phyloP scores from a whole-genome alignment of 2,113 vertebrate species.

The Megaceryle torquata region DNA sequence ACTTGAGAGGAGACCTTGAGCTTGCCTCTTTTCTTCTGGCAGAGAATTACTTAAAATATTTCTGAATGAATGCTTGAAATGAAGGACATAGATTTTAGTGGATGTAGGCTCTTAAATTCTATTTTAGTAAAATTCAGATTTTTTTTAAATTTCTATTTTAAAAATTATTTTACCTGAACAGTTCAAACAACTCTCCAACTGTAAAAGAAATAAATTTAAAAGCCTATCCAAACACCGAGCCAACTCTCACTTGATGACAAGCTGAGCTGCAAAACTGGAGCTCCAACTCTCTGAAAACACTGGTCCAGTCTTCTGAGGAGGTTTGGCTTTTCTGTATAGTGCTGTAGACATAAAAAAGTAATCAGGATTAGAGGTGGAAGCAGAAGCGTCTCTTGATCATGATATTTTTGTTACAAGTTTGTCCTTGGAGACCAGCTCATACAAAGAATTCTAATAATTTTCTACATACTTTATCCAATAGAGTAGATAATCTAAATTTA shows the following conservation, averaged over 20 bases:
- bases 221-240: background rate
- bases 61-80: background rate
- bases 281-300: background rate
- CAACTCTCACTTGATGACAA: background rate
- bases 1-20: background rate
- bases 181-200: fast-evolving
- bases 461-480: background rate
- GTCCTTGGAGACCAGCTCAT: background rate
- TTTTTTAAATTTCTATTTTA: background rate
- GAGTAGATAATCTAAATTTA: background rate
- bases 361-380: background rate
- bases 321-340: background rate
- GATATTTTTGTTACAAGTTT: background rate
- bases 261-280: background rate
- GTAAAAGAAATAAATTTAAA: background rate
- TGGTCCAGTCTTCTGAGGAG: background rate
- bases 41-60: background rate
- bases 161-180: background rate
- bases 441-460: background rate
- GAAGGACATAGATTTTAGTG: background rate
- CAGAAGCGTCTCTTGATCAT: background rate
- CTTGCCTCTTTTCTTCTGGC: background rate
- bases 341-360: background rate
- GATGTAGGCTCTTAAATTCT: background rate
- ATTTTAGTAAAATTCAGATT: background rate